Percentiles rank a stretch among this genome's conserved stretches.
These are phyloP conservation scores for Suncus etruscus DNA, from an alignment of 2,113 vertebrate genomes.

Conservation along the genomic window DNA sequence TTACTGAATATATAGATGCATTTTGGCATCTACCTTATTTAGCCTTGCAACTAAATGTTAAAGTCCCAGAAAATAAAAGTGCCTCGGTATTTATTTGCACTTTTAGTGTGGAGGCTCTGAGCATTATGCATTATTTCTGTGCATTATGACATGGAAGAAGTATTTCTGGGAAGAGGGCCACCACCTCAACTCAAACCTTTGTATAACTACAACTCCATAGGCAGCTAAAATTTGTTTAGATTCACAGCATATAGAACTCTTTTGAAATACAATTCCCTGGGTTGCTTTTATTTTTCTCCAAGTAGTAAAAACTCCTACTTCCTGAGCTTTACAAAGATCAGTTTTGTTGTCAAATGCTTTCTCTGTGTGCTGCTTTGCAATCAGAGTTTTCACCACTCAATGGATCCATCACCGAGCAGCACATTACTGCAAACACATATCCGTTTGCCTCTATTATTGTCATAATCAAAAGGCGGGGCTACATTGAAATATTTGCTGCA, in stretches of 20 bases:
- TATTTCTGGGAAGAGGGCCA: background rate
- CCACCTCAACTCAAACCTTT: background rate
- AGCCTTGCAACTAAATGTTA: conserved; percentile 3
- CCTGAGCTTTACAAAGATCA: conserved; percentile 61
- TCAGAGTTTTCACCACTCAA: conserved; percentile 64
- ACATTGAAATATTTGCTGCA: conserved; percentile 88
- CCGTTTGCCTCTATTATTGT: conserved; percentile 86
- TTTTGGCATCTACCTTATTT: conserved; percentile 38
- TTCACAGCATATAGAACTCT: conserved; percentile 53
- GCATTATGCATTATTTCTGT: background rate
- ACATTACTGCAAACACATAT: conserved; percentile 83
- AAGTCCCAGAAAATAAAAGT: background rate
- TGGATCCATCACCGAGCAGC: conserved; percentile 82
- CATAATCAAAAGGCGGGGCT: conserved; percentile 87
- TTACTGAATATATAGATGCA: background rate
- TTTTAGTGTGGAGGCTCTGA: background rate
- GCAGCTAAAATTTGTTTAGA: conserved; percentile 25
- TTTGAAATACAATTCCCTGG: conserved; percentile 64
- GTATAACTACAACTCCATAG: background rate
- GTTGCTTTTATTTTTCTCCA: conserved; percentile 71
- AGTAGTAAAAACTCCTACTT: conserved; percentile 69
- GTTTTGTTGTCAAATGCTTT: conserved; percentile 70
- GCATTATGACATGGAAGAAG: background rate
- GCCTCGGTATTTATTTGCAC: background rate
- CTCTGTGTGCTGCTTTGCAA: conserved; percentile 79